Conservation (phyloP, 2,797 vertebrate genomes). For the Hafferia zeledoni region DNA sequence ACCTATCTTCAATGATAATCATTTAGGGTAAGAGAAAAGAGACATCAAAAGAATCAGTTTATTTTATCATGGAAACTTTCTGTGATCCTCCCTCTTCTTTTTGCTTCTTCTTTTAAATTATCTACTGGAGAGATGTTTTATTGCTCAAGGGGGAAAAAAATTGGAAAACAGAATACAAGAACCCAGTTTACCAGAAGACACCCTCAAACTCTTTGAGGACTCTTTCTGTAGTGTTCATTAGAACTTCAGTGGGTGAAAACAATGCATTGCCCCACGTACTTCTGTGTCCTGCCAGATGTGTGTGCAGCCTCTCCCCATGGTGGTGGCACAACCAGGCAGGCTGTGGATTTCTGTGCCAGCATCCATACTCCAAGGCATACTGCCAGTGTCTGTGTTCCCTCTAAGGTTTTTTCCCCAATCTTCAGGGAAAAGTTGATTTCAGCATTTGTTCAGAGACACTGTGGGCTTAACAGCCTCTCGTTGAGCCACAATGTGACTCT, state of each 20-base stretch:
- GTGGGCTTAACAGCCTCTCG: not conserved
- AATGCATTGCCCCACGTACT: not conserved
- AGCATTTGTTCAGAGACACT: not conserved
- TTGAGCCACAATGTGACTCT: not conserved
- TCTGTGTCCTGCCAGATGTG: not conserved
- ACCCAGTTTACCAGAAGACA: not conserved
- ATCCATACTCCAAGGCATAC: not conserved
- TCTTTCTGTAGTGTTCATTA: not conserved
- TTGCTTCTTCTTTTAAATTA: not conserved
- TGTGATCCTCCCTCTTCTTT: not conserved
- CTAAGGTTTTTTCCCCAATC: not conserved
- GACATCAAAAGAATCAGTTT: not conserved
- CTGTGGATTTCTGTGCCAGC: not conserved
- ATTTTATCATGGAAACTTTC: not conserved
- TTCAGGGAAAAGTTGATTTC: not conserved
- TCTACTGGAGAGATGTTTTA: not conserved
- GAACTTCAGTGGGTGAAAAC: not conserved
- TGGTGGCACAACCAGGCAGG: not conserved
- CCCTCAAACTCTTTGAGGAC: not conserved
- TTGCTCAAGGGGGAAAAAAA: not conserved
- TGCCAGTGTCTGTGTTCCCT: not conserved
- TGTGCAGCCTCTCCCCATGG: not conserved
- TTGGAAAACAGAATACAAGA: not conserved
- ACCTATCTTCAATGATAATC: not conserved
- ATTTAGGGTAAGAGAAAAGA: not conserved